phyloP scores from a whole-genome alignment of 2,113 vertebrate species.

The Pteruthius melanotis region DNA sequence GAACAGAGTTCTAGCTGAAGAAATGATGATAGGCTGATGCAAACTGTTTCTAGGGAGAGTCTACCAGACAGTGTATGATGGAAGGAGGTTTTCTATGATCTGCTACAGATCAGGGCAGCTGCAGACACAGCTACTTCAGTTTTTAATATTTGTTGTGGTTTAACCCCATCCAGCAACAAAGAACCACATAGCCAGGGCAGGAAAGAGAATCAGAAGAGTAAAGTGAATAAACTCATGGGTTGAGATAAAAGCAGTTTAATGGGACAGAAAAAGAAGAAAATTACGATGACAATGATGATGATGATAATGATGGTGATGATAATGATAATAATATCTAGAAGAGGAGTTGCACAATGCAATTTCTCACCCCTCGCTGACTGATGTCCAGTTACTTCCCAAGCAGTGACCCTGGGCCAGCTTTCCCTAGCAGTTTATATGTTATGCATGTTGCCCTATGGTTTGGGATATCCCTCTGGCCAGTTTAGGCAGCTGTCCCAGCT shows the following conservation, averaged over 20 bases:
- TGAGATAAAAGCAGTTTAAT: neutral
- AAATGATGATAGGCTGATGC: neutral
- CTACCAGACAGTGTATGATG: neutral
- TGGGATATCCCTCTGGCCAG: neutral
- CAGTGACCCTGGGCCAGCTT: neutral
- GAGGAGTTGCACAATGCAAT: neutral
- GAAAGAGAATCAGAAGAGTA: neutral
- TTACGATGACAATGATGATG: too few relatives aligned
- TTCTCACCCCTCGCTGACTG: fast-evolving
- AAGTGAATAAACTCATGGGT: neutral
- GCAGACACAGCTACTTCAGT: neutral
- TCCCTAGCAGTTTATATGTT: neutral
- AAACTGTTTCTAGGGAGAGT: neutral
- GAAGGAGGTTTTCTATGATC: neutral
- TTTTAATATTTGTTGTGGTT: neutral
- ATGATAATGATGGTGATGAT: neutral
- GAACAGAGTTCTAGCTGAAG: neutral
- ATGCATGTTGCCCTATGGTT: neutral
- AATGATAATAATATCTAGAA: neutral
- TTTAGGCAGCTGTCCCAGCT: neutral
- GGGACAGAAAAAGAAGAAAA: neutral
- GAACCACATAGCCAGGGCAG: neutral
- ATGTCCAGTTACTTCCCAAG: neutral
- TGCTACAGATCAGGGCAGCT: neutral
- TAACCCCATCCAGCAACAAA: neutral